A percentile compares a stretch with the other conserved stretches of the same genome.
These are phyloP conservation scores for Pocillopora meandrina DNA, from an alignment of 92 coral and sea anemone species.

Conservation along the genomic window DNA sequence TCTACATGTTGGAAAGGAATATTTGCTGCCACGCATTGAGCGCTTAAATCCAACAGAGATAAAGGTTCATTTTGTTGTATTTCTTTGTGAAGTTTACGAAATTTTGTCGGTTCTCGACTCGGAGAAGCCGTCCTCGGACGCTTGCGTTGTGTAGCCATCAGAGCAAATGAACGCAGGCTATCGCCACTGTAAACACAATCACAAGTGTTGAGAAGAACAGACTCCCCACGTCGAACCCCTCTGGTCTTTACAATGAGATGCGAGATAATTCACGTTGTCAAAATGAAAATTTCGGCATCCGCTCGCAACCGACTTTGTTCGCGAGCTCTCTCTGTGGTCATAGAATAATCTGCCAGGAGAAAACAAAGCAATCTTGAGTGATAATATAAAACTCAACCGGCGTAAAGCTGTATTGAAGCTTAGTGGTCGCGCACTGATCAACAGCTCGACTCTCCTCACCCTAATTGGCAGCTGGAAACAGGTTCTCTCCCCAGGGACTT, in stretches of 20 bases:
- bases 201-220: slow-evolving; percentile 45
- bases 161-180: slow-evolving; percentile 41
- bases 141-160: slow-evolving; percentile 76
- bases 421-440: slow-evolving; percentile 46
- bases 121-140: slow-evolving; percentile 69
- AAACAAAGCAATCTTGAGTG: slow-evolving; percentile 35
- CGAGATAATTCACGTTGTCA: slow-evolving; percentile 46
- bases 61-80: slow-evolving; percentile 67
- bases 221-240: slow-evolving; percentile 72
- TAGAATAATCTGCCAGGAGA: slow-evolving; percentile 30
- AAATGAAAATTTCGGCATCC: slow-evolving; percentile 9
- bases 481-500: slow-evolving; percentile 82
- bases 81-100: slow-evolving; percentile 63
- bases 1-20: slow-evolving; percentile 97
- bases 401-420: slow-evolving; percentile 25
- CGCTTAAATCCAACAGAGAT: slow-evolving; percentile 87
- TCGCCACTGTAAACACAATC: slow-evolving; percentile 69
- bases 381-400: slow-evolving; percentile 35
- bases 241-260: slow-evolving; percentile 46
- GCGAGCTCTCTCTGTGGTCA: background rate
- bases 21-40: slow-evolving; percentile 88
- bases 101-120: slow-evolving; percentile 61
- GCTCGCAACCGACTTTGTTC: background rate
- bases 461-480: slow-evolving; percentile 74
- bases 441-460: slow-evolving; percentile 69